Evolutionary conservation across 2,797 vertebrate species (phyloP).

Genomic region (Amblyraja radiata): DNA sequence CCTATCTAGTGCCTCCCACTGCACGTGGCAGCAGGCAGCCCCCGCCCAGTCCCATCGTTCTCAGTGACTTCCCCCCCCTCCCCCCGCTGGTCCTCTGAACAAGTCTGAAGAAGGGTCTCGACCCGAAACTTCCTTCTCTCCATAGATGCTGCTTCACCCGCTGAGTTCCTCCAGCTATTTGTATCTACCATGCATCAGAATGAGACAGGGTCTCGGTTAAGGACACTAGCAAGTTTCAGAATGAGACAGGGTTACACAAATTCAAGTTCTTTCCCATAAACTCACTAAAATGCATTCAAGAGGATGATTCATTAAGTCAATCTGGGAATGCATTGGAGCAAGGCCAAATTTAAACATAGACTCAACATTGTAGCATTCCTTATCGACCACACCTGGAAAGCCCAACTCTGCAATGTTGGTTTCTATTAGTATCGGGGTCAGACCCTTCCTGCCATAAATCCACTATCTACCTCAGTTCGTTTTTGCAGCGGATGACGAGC

Average conservation of each 20-base stretch:
- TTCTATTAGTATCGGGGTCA: neutral
- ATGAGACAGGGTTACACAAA: neutral
- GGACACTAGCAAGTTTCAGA: no score
- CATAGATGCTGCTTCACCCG: no score
- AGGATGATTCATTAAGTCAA: neutral
- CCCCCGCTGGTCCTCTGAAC: no score
- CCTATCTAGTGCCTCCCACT: no score
- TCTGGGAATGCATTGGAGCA: neutral
- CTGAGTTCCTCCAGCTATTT: no score
- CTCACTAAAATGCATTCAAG: neutral
- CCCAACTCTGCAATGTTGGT: neutral
- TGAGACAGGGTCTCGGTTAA: no score
- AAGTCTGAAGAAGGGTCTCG: no score
- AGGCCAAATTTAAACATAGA: neutral
- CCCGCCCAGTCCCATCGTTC: no score
- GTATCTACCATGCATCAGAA: no score
- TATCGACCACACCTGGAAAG: neutral
- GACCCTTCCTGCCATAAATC: neutral
- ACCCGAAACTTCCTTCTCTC: no score
- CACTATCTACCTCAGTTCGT: neutral
- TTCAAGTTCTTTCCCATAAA: neutral
- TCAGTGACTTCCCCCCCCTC: no score
- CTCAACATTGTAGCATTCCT: neutral
- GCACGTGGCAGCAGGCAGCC: no score
- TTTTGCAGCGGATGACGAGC: neutral